phyloP scores from a whole-genome alignment of 2,888 invertebrate species.

The Druceiella hillmani region DNA sequence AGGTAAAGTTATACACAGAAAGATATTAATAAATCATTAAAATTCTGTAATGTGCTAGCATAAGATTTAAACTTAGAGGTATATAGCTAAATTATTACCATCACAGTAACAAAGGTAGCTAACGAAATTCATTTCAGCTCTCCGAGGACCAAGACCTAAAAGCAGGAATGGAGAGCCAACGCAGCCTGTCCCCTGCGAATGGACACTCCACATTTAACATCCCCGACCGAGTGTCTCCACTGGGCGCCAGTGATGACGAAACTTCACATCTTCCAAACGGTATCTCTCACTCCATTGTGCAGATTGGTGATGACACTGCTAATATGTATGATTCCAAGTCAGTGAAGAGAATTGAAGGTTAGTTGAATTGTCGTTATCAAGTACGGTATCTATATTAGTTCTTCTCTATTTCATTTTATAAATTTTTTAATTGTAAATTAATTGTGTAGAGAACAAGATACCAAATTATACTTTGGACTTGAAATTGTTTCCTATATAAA shows the following conservation, averaged over 20 bases:
- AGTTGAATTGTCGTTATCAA: conserved; percentile 24
- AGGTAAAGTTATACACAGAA: too few species aligned
- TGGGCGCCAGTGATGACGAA: conserved; percentile 49
- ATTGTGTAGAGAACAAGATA: too few species aligned
- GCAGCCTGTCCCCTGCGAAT: conserved; percentile 38
- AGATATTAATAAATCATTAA: too few species aligned
- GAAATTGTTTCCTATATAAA: too few species aligned
- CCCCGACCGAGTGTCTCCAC: conserved; percentile 39
- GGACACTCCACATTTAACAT: conserved; percentile 31
- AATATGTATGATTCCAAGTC: conserved; percentile 43
- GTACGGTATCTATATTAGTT: not conserved
- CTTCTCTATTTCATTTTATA: not conserved
- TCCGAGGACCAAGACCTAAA: conserved; percentile 50
- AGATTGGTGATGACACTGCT: conserved; percentile 52
- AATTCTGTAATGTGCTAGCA: too few species aligned
- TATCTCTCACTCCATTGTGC: conserved; percentile 64
- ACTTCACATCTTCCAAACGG: conserved; percentile 43
- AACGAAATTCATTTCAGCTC: too few species aligned
- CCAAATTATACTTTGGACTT: not conserved
- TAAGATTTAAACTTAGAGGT: too few species aligned
- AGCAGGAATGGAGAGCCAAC: conserved; percentile 36
- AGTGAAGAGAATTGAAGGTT: conserved; percentile 40
- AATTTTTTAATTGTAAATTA: too few species aligned
- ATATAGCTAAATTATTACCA: too few species aligned
- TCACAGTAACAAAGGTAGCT: too few species aligned